Percentiles rank a stretch among this genome's conserved stretches.
These are phyloP conservation scores for Pantherophis alleghaniensis DNA, from an alignment of 2,797 vertebrate species.

Conservation along the genomic window DNA sequence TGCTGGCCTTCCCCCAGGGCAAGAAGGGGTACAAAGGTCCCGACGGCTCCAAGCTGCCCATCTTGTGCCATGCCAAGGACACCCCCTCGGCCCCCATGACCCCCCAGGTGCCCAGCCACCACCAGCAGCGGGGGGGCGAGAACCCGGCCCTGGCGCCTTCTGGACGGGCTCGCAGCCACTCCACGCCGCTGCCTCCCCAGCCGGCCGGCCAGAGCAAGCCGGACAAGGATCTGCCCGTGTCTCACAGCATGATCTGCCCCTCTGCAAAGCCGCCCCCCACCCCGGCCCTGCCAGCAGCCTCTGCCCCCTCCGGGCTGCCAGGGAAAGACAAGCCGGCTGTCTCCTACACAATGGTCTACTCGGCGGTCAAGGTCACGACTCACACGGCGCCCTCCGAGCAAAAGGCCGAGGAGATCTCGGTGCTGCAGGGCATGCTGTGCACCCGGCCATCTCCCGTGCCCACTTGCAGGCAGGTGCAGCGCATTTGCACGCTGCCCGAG, in stretches of 20 bases:
- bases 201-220: constrained; percentile 84
- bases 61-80: constrained; percentile 70
- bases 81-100: constrained; percentile 34
- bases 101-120: constrained; percentile 73
- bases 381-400: constrained; percentile 62
- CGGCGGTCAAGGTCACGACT: constrained; percentile 68
- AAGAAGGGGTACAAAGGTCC: constrained; percentile 65
- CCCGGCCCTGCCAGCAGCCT: constrained; percentile 25
- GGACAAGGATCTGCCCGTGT: constrained; percentile 81
- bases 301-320: constrained; percentile 65
- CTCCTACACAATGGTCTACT: constrained; percentile 70
- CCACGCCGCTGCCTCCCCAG: constrained; percentile 87
- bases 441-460: constrained; percentile 53
- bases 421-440: constrained; percentile 67
- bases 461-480: constrained; percentile 45
- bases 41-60: constrained; percentile 72
- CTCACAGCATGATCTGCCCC: constrained; percentile 72
- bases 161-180: constrained; percentile 87
- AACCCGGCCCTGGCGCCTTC: constrained; percentile 71
- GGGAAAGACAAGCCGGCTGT: constrained; percentile 76
- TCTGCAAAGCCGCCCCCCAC: constrained; percentile 49
- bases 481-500: constrained; percentile 29
- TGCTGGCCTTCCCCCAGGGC: constrained; percentile 88
- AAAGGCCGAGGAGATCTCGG: constrained; percentile 75
- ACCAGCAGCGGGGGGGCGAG: constrained; percentile 68